Percentiles rank a stretch among this genome's conserved stretches.
Evolutionary conservation across 2,888 invertebrate genomes (phyloP).

Genomic region (Phortica okadai): DNA sequence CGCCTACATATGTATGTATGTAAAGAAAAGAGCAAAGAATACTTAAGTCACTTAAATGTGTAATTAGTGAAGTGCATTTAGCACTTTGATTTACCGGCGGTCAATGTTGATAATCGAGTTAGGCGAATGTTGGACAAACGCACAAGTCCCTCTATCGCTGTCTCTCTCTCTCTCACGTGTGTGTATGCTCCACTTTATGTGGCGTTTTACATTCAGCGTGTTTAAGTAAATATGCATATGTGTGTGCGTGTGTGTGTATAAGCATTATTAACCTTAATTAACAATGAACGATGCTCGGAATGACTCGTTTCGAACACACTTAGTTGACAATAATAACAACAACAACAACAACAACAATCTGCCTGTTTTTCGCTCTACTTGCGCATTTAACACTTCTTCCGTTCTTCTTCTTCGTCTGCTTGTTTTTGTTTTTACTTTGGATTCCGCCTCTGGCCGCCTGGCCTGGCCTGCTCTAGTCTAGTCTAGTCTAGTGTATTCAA

Average conservation of each 20-base stretch:
- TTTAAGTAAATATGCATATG: not conserved
- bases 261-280: constrained; percentile 23
- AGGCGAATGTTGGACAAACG: not conserved
- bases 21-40: too few relatives aligned
- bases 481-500: constrained; percentile 5
- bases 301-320: not conserved
- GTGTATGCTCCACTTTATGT: not conserved
- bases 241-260: not conserved
- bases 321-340: not conserved
- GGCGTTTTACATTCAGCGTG: not conserved
- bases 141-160: not conserved
- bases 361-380: not conserved
- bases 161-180: not conserved
- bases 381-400: not conserved
- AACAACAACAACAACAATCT: not conserved
- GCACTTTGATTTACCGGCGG: not conserved
- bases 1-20: too few relatives aligned
- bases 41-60: too few relatives aligned
- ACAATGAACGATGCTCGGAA: not conserved
- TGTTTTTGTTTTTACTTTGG: not conserved
- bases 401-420: not conserved
- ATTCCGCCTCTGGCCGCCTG: not conserved
- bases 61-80: not conserved
- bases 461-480: not conserved
- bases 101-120: not conserved